phyloP scores from a whole-genome alignment of 1,140 invertebrate species.

The Bilobella aurantiaca region DNA sequence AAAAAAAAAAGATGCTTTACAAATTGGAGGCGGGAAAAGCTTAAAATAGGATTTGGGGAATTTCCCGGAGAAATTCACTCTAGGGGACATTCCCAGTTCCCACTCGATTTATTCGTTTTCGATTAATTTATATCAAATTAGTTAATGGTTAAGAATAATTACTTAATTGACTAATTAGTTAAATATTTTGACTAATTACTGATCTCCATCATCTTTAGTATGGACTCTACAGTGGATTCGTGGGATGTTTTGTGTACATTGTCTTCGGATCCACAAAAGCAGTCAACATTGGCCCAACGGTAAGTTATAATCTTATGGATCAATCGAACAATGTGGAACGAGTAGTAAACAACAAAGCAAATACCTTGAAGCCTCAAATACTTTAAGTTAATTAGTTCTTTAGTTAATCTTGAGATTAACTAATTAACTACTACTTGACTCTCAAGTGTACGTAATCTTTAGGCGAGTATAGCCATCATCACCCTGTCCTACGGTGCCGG shows the following conservation, averaged over 20 bases:
- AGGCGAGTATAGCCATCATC: slow-evolving; percentile 26
- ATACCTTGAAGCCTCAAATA: too few species aligned
- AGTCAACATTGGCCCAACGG: slow-evolving; percentile 55
- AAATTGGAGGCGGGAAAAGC: too few species aligned
- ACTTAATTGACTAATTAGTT: neutral
- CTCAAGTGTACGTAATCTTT: neutral
- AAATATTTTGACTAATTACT: neutral
- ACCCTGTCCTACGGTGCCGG: slow-evolving; percentile 16
- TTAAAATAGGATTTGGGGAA: neutral
- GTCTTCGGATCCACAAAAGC: slow-evolving; percentile 65
- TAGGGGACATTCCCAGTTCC: too few species aligned
- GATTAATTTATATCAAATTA: too few species aligned
- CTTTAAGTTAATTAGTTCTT: slow-evolving; percentile 1
- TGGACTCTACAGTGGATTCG: slow-evolving; percentile 79
- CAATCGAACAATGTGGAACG: neutral
- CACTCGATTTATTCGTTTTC: too few species aligned
- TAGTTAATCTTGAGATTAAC: too few species aligned
- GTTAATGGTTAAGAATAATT: too few species aligned
- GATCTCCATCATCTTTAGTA: slow-evolving; percentile 45
- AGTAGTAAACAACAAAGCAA: too few species aligned
- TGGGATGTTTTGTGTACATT: slow-evolving; percentile 68
- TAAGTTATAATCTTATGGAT: neutral
- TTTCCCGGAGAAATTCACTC: too few species aligned
- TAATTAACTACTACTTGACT: too few species aligned
- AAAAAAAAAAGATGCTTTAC: too few species aligned